Base-by-base conservation (phyloP, 1,140 invertebrate species). In the Mylabris phalerata region DNA sequence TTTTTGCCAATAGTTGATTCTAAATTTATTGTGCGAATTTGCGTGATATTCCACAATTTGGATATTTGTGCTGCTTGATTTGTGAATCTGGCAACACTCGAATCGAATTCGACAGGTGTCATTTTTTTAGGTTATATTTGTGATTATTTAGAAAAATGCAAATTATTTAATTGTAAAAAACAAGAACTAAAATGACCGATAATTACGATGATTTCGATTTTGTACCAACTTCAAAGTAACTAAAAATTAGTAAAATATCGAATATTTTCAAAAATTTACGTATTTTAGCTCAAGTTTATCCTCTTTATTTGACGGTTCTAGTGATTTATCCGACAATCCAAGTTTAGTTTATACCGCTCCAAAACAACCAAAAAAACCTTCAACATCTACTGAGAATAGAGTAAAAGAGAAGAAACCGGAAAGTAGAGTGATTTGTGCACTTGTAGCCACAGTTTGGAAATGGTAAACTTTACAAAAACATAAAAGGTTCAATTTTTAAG, bases 301-400 rank as follows among this genome's bases (percentile, higher is more conserved):
- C 13, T 59, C 60, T 9, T 57, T 68, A 41, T 68, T 68, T 60
- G 63, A 51, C 9, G 25, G 7, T 38, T 40, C 24, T 48, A 9
- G 24, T 24, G 5, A 11, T 45, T 10, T 26, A 39, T 41, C 45
- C 10, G 57, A 50, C n/a, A 46, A 51, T 48, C 13, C 54, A 42
- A 58, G 48, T 55, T 60, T 68, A 42, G 63, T 40, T 26, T 68
- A 68, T 45, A 62, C 63, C 5, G 64, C 67, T 13, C 67, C 67
- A 4, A 66, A 67, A 59, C 64, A 68, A 55, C 67, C 64, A 39
- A 65, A 46, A 54, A 48, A 38, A 49, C 11, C 26, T 2, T 10
- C 42, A 19, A 19, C 19, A 19, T 1, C 19, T 49, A 50, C 6
- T 24, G 11, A 10, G 7, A 47, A 55, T 60, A 52, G 41, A 27